These are phyloP conservation scores for Hestina assimilis DNA, from an alignment of 1,140 invertebrate genomes.

Conservation along the genomic window DNA sequence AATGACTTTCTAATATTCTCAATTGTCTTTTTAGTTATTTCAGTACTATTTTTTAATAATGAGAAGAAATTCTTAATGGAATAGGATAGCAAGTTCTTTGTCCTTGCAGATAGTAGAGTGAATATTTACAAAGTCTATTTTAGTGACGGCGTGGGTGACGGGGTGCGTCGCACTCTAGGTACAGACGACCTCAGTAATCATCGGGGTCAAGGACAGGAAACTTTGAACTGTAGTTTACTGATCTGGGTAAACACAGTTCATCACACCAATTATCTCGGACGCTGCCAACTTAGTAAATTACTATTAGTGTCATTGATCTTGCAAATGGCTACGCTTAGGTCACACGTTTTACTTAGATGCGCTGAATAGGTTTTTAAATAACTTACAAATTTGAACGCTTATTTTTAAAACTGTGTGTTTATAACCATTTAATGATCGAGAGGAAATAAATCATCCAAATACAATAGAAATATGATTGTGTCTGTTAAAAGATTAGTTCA, in stretches of 20 bases:
- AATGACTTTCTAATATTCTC: too few relatives aligned
- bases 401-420: too few relatives aligned
- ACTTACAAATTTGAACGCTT: too few relatives aligned
- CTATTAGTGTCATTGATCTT: slow-evolving; percentile 23
- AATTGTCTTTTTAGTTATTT: too few relatives aligned
- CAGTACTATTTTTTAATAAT: too few relatives aligned
- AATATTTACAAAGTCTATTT: slow-evolving; percentile 64
- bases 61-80: too few relatives aligned
- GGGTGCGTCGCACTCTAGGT: slow-evolving; percentile 59
- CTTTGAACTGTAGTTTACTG: slow-evolving; percentile 14
- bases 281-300: slow-evolving; percentile 12
- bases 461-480: too few relatives aligned
- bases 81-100: too few relatives aligned
- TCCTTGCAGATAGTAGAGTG: slow-evolving; percentile 14
- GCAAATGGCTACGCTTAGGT: background rate
- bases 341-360: background rate
- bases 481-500: too few relatives aligned
- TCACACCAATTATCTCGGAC: slow-evolving; percentile 30
- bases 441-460: too few relatives aligned
- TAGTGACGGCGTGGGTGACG: slow-evolving; percentile 50
- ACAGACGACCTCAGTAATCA: slow-evolving; percentile 48
- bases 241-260: slow-evolving; percentile 25
- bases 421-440: too few relatives aligned
- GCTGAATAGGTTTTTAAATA: slow-evolving; percentile 2
- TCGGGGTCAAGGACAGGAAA: slow-evolving; percentile 61